phyloP scores from a whole-genome alignment of 2,113 vertebrate genomes.

The Chaenogobius annularis region DNA sequence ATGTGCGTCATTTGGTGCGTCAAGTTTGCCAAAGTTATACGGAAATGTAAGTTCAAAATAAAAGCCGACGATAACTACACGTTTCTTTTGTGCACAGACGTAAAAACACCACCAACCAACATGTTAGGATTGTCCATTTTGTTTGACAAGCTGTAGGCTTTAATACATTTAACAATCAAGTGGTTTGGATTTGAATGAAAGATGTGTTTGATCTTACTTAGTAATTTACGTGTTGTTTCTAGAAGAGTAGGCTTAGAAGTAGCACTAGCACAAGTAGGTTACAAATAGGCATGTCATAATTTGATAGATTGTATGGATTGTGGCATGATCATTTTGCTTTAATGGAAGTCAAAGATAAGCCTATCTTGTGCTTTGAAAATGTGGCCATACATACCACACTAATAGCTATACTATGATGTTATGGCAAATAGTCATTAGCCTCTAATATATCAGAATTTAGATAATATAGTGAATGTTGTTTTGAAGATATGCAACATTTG shows the following conservation, averaged over 20 bases:
- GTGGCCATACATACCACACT: background rate
- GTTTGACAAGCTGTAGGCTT: no score
- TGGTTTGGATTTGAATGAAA: background rate
- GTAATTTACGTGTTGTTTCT: background rate
- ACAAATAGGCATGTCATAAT: background rate
- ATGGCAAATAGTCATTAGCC: no score
- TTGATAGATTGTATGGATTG: background rate
- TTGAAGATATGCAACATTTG: no score
- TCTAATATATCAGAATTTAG: no score
- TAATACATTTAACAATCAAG: no score
- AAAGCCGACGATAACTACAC: background rate
- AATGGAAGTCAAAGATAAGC: background rate
- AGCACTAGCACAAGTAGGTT: background rate
- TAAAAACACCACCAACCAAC: background rate
- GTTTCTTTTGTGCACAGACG: background rate
- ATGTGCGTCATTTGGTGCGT: constrained; percentile 19
- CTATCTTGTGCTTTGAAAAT: background rate
- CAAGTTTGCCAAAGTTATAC: constrained; percentile 12
- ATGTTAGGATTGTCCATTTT: background rate
- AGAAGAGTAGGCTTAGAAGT: background rate
- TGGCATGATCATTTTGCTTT: background rate
- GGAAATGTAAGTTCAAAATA: constrained; percentile 46
- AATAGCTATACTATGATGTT: background rate
- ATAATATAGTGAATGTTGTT: no score
- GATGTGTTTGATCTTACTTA: background rate